Base-by-base conservation (phyloP, 1,140 invertebrate species). In the Lepidostoma basale region DNA sequence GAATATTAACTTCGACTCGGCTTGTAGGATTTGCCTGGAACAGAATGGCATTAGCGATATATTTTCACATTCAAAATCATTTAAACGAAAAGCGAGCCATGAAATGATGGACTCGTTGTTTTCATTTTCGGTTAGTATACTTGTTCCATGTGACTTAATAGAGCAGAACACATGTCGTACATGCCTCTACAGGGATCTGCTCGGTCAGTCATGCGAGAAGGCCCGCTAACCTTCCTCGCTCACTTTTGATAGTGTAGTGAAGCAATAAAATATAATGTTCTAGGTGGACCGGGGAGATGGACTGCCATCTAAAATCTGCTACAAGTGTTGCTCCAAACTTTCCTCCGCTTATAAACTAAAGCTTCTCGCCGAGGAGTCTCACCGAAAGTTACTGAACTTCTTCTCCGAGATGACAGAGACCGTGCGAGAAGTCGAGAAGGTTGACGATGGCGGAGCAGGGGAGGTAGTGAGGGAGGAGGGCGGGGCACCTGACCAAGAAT, bases 71-170 rank as follows among this genome's bases (percentile, higher is more conserved):
- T 18, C 23, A 56, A 5, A 14, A 56, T 25, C 33, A 30, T 8
- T 28, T 8, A 14, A 18, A 33, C 6, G 12, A 14, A 12, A 30
- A 56, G 33, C 52, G 16, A 30, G 8, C 26, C 28, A 56, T 30
- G 52, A 56, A 56, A 56, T 56, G 23, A 56, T 56, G 52, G 33
- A n/a, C 3, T 30, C 52, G 22, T 16, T 56, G 26, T 56, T 56
- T 12, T 56, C 52, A 6, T 20, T 56, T 14, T 8, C 52, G 52
- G 52, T 56, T 56, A 25, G 52, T 56, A 33, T 33, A 12, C 12
- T 33, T 33, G 12, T n/a, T n/a, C n/a, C n/a, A n/a, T n/a, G n/a
- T n/a, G n/a, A n/a, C n/a, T n/a, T n/a, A n/a, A n/a, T n/a, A n/a
- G n/a, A n/a, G n/a, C n/a, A n/a, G n/a, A n/a, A n/a, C n/a, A n/a